Evolutionary conservation across 1,140 invertebrate genomes (phyloP), one percentile per base, ranked within the genome.

Genomic region (Bombus superbus): DNA sequence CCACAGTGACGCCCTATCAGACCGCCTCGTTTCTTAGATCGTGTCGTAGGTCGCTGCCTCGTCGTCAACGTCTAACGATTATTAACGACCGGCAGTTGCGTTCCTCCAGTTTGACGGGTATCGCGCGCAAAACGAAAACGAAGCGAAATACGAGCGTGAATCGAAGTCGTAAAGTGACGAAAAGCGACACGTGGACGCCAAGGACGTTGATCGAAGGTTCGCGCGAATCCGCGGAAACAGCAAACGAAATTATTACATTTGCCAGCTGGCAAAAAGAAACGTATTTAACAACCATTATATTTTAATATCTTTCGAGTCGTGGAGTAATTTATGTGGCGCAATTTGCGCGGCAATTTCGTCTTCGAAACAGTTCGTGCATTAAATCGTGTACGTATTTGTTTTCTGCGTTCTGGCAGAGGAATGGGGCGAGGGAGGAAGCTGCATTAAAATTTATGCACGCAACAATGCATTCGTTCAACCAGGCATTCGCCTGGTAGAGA

Each of bases 51-150:
- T 91, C 86, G 89, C 78, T 32, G 87, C 91, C 85, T 87, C 81
- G 74, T 91, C 77, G 83, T 69, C 77, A 25, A 78, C 77, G 73
- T 73, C 81, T 87, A 87, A 92, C 91, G 86, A 92, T 92, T 92
- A 92, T 92, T 92, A 87, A 92, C 85, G 85, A 90, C 69, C 59
- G 40, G 72, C n/a, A 59, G 77, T n/a, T n/a, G 66, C 38, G 64
- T 80, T 74, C 64, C 79, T 78, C 66, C 25, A 47, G 53, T 66
- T 83, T 81, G 79, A 44, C 38, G 68, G 74, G 42, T 47, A 78
- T 69, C 79, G 38, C 35, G 53, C n/a, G 32, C 28, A 2, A 4
- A 3, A 32, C 1, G 57, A 69, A 57, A 83, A 22, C 13, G 3
- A 22, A 0, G 28, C 28, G 73, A 32, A 64, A 25, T 10, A 2